Evolutionary conservation across 1,140 invertebrate genomes (phyloP), one percentile per base, ranked within the genome.

Genomic region (Drosophila baimaii): DNA sequence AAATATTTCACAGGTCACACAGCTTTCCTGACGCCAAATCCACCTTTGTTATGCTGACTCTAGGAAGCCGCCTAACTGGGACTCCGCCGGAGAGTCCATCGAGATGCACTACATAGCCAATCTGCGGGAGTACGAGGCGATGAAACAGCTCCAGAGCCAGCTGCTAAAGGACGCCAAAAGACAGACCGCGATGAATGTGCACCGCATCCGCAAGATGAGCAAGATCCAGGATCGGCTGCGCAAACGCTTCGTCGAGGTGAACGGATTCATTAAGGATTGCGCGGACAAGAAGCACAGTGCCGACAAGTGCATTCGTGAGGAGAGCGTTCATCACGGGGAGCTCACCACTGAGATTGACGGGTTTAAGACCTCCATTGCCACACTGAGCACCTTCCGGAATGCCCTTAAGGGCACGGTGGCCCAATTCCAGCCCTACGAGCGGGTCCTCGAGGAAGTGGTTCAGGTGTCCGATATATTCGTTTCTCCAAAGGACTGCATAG

Each of bases 401-500:
- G 71, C 8, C 1, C 66, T 90, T 3, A 83, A 83, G 25, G 43
- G 39, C 4, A 92, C 90, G 0, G 86, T 91, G 1, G 43, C 71
- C 2, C 49, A 90, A 23, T 91, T 91, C 44, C 47, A 89, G 21
- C 90, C 89, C 0, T 92, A 91, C 52, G 91, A 92, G 43, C 29
- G 41, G 3, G 79, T 92, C 0, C 51, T 92, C 1, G 64, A 91
- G 3, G 89, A 92, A 21, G 90, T 91, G 8, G 91, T 92, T 4
- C 8, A 71, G 12, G 69, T 72, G 1, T 85, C 89, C 0, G 89
- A 91, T n/a, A 90, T 90, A 7, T 91, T 82, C 55, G 58, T 79
- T 3, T 91, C 90, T 0, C 52, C 81, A 1, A 91, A 91, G 29
- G 91, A 92, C 61, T 92, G 88, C 49, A 85, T 91, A 0, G 90